Evolutionary conservation across 1,140 invertebrate species (phyloP).

Genomic region (Drosophila sturtevanti): DNA sequence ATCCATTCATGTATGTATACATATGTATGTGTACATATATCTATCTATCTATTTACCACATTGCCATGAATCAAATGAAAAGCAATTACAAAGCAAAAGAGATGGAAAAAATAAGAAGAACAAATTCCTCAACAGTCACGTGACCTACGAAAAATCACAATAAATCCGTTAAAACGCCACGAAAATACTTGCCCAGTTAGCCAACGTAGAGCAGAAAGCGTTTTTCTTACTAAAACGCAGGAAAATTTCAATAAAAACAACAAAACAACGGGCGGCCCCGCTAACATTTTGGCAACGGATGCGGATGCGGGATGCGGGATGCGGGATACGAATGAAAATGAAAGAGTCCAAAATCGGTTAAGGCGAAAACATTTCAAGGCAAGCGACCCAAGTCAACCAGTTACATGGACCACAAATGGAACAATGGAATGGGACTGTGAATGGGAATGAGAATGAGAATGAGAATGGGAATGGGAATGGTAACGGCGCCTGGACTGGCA

Average conservation of each 20-base stretch:
- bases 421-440: background rate
- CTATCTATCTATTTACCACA: slow-evolving; percentile 15
- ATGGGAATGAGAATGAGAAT: background rate
- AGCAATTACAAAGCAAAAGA: slow-evolving; percentile 55
- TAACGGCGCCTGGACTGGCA: slow-evolving; percentile 65
- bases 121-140: slow-evolving; percentile 69
- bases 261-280: slow-evolving; percentile 14
- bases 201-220: background rate
- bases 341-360: background rate
- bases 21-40: too few relatives aligned
- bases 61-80: slow-evolving; percentile 65
- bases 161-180: slow-evolving; percentile 70
- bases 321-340: slow-evolving; percentile 15
- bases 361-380: background rate
- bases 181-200: slow-evolving; percentile 43
- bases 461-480: slow-evolving; percentile 13
- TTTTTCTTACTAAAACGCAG: background rate
- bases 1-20: too few relatives aligned
- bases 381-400: slow-evolving; percentile 2
- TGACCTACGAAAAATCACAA: slow-evolving; percentile 71
- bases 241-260: slow-evolving; percentile 69
- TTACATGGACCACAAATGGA: background rate
- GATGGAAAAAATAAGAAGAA: background rate
- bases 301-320: slow-evolving; percentile 23
- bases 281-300: background rate